These are phyloP conservation scores for Sarcoramphus papa DNA, from an alignment of 2,797 vertebrate genomes.

Conservation along the genomic window DNA sequence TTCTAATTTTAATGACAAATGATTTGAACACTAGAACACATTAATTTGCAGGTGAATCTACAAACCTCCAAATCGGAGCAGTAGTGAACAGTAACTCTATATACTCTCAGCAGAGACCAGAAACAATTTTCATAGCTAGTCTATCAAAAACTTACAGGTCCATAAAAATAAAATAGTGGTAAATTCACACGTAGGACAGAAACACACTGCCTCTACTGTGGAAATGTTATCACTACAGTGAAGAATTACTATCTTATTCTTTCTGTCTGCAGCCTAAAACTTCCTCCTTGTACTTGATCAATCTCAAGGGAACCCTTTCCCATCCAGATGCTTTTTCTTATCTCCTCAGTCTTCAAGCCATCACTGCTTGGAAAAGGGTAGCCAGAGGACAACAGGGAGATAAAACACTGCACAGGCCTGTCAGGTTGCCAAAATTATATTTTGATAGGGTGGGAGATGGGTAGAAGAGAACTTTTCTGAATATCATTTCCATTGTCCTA, in stretches of 20 bases:
- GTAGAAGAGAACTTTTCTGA: neutral
- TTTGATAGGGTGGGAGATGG: neutral
- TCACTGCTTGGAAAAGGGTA: neutral
- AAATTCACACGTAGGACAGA: neutral
- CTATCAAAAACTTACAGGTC: neutral
- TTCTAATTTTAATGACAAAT: neutral
- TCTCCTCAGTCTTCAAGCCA: neutral
- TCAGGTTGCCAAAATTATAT: neutral
- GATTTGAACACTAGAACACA: neutral
- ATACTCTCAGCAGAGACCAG: neutral
- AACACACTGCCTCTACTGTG: neutral
- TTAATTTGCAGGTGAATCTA: neutral
- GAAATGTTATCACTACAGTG: neutral
- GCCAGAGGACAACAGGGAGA: neutral
- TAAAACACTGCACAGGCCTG: neutral
- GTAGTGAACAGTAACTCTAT: neutral
- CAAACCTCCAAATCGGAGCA: neutral
- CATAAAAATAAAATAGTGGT: neutral
- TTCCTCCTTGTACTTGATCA: neutral
- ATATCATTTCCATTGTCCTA: neutral
- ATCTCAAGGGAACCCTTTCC: neutral
- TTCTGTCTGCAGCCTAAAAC: neutral
- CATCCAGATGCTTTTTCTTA: neutral
- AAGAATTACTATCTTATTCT: neutral
- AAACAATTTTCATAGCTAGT: neutral